Percentiles rank a stretch among this genome's conserved stretches.
phyloP scores from a whole-genome alignment of 2,888 invertebrate species.

The Agrotis clavis region DNA sequence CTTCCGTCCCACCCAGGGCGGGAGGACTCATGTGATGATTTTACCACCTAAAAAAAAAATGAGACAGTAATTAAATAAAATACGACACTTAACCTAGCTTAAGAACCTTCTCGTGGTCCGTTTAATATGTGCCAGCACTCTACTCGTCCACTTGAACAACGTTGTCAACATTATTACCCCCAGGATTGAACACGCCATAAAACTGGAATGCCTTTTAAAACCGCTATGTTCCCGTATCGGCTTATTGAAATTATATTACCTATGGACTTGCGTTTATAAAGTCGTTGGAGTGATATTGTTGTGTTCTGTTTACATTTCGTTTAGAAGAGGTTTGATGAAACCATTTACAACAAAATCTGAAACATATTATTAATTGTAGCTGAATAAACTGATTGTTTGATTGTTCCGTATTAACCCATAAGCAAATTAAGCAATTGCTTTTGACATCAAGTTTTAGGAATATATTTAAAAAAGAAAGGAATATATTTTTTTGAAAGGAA shows the following conservation, averaged over 20 bases:
- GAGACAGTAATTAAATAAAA: conserved; percentile 50
- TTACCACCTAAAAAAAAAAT: no score
- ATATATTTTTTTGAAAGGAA: no score
- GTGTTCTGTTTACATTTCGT: not conserved
- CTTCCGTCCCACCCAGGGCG: no score
- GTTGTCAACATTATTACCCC: conserved; percentile 73
- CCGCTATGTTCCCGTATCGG: conserved; percentile 66
- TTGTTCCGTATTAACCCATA: no score
- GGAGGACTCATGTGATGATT: no score
- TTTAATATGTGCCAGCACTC: conserved; percentile 63
- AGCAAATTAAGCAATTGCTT: no score
- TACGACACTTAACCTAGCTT: conserved; percentile 31
- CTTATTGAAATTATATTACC: conserved; percentile 64
- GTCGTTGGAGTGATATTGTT: conserved; percentile 13
- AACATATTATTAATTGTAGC: no score
- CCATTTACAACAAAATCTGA: not conserved
- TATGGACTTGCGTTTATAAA: conserved; percentile 37
- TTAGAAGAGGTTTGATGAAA: not conserved
- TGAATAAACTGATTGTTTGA: no score
- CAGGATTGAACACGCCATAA: conserved; percentile 73
- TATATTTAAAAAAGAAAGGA: no score
- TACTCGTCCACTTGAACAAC: conserved; percentile 65
- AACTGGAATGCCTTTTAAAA: conserved; percentile 74
- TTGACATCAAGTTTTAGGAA: no score
- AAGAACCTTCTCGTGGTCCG: conserved; percentile 44